Percentiles rank a stretch among this genome's conserved stretches.
phyloP scores from a whole-genome alignment of 1,140 invertebrate genomes.

The Drosophila quadrilineata region DNA sequence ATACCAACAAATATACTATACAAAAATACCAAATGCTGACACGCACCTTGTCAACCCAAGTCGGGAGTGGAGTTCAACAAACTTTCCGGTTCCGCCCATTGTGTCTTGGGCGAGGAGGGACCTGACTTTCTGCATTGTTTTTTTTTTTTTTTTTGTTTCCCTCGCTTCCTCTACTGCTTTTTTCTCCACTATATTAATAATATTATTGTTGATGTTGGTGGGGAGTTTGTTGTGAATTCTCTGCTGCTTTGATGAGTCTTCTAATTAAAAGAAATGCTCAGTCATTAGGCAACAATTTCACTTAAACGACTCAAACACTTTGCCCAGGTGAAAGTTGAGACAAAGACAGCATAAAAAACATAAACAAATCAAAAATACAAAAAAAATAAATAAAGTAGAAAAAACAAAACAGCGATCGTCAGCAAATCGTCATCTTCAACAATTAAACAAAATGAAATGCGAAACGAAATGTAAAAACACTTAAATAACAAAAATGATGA shows the following conservation, averaged over 20 bases:
- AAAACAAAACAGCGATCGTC: conserved; percentile 40
- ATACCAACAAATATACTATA: neutral
- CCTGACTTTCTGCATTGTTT: neutral
- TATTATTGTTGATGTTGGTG: conserved; percentile 24
- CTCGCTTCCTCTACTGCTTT: too few species aligned
- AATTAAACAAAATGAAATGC: conserved; percentile 55
- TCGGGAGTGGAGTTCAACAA: conserved; percentile 45
- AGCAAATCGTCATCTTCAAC: conserved; percentile 52
- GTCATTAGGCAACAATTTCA: conserved; percentile 75
- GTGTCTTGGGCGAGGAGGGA: neutral
- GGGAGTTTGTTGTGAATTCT: conserved; percentile 32
- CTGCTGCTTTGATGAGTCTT: conserved; percentile 49
- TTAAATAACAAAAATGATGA: conserved; percentile 52
- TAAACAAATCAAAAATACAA: conserved; percentile 30
- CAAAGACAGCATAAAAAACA: conserved; percentile 8
- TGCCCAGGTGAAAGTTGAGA: conserved; percentile 61
- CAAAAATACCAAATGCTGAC: conserved; percentile 11
- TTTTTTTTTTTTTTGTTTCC: neutral
- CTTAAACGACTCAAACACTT: conserved; percentile 41
- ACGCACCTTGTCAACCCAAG: conserved; percentile 35
- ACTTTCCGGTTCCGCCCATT: conserved; percentile 47
- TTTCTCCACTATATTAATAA: too few species aligned
- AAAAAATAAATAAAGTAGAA: conserved; percentile 18
- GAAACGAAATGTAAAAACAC: conserved; percentile 36
- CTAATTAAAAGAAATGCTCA: conserved; percentile 72